A percentile compares a stretch with the other conserved stretches of the same genome.
Conservation (phyloP, 1,140 invertebrate genomes). For the Aphaenogaster floridana region DNA sequence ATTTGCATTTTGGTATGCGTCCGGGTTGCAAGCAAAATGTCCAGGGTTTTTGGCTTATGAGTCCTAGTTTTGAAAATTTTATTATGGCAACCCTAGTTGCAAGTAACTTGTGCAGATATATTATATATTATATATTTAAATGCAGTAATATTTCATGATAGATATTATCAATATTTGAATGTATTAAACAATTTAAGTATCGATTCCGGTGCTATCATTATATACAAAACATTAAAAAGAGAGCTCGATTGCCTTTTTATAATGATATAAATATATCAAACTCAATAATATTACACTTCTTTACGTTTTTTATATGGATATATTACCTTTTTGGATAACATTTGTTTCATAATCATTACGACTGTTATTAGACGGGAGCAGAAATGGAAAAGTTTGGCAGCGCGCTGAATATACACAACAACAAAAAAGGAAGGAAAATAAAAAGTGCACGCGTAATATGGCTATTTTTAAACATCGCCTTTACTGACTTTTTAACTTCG, state of each 20-base stretch:
- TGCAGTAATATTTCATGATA: no score
- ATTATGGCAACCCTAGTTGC: neutral
- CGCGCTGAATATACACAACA: slow-evolving; percentile 19
- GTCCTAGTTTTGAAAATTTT: no score
- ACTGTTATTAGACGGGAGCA: slow-evolving; percentile 21
- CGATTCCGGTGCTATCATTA: neutral
- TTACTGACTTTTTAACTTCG: slow-evolving; percentile 65
- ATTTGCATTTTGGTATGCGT: no score
- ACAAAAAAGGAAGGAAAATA: slow-evolving; percentile 34
- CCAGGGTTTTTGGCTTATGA: no score
- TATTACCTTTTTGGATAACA: neutral
- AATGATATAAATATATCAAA: neutral
- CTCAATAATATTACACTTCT: neutral
- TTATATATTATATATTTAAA: neutral
- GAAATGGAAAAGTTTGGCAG: slow-evolving; percentile 31
- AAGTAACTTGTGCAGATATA: neutral
- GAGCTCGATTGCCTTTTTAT: neutral
- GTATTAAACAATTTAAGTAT: neutral
- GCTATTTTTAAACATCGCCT: slow-evolving; percentile 54
- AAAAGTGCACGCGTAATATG: slow-evolving; percentile 47
- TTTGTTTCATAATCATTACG: slow-evolving; percentile 55
- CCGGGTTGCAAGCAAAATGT: no score
- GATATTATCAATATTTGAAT: neutral
- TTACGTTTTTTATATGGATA: neutral
- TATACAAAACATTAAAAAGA: neutral